Evolutionary conservation across 2,888 invertebrate species (phyloP), one percentile per base, ranked within the genome.

Genomic region (Dione juno): DNA sequence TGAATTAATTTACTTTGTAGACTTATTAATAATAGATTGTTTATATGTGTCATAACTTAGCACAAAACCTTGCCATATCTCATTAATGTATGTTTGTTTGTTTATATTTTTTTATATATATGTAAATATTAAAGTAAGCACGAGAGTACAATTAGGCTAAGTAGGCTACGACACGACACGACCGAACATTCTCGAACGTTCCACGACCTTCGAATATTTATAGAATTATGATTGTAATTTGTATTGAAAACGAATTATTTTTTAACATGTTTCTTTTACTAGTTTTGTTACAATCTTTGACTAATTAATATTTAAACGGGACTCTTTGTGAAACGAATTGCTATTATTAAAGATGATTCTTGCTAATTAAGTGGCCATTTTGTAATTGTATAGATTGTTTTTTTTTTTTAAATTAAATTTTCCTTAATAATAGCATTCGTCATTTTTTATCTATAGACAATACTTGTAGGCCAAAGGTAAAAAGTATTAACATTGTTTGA

Each of bases 101-200:
- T 69, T 67, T 16, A 53, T 72, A 78, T 79, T 72, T 81, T 82
- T 79, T 79, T 72, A 76, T 77, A 37, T 54, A 35, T 54, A n/a
- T 57, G 57, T 57, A 57, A 57, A 57, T 57, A 40, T n/a, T 57
- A 57, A 75, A 79, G 11, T 70, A 74, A 70, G 67, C 76, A 86
- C 84, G 82, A 88, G 74, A 88, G 92, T 92, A 92, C 92, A 92
- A 92, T 82, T 91, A 91, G 88, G 63, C 69, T 89, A 86, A 89
- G 88, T 85, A 69, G 70, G 43, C 28, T 66, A 64, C 68, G 68
- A 69, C 19, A 69, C 68, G 68, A 68, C 63, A 80, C 88, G 89
- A 88, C 83, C 89, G 89, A 89, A 80, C 80, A 75, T 80, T 81
- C 77, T 77, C 84, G 88, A 87, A 86, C 81, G 81, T 81, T 82